Evolutionary conservation across 2,888 invertebrate genomes (phyloP), one percentile per base, ranked within the genome.

Genomic region (Hoplodrina blanda): DNA sequence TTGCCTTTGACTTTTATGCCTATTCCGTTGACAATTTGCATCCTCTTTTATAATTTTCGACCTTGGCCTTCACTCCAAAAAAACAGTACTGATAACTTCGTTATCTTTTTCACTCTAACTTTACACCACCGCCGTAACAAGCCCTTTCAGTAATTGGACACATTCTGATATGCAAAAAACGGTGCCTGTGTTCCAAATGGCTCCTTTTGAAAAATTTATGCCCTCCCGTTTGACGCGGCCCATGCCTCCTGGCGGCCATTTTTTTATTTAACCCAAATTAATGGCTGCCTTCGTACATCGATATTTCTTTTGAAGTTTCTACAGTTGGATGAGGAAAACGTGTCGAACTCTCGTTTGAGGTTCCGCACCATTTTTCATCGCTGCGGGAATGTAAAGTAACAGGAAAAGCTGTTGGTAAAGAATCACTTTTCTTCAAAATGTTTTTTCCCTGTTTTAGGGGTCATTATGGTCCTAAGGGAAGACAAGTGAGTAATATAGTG

Each of bases 121-220:
- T 87, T 87, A 74, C 30, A 76, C 87, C 87, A 80, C 59, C 78
- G 74, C 80, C 76, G 71, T 78, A 82, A 73, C 77, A 85, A 83
- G 87, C 87, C 90, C 88, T 89, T 89, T 87, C 86, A 83, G 91
- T 93, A 93, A 92, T 92, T 92, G 91, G 89, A 90, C 90, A 91
- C 89, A 91, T 92, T 91, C 88, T 90, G 91, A 92, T 91, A 93
- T 92, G 92, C 92, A 93, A 92, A 93, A 92, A 92, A 90, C 87
- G 84, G 87, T 81, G 87, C 78, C 78, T 87, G 82, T 83, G 83
- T 79, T 86, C 86, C 84, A 89, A 91, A 92, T 89, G 90, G 91
- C 86, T 87, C 80, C 80, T 83, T 83, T 89, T 91, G 91, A 89
- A 92, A 94, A 92, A 93, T 92, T 89, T 93, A 93, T 91, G 89